Evolutionary conservation across 1,140 invertebrate genomes (phyloP).

Genomic region (Glossosoma conforme): DNA sequence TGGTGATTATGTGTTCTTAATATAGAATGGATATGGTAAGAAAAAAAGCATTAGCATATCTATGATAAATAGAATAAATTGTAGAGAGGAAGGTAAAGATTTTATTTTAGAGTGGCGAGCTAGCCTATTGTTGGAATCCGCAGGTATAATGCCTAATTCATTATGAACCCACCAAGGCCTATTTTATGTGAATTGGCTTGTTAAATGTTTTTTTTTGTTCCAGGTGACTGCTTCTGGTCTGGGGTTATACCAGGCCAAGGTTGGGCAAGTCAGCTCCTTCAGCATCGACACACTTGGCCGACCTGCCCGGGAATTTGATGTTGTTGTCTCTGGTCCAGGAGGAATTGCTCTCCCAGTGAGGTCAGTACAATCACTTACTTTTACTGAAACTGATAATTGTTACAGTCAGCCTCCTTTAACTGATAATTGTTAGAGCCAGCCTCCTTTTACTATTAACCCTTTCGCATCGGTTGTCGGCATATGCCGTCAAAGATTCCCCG

Average conservation of each 20-base stretch:
- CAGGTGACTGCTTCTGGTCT: constrained; percentile 70
- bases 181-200: neutral
- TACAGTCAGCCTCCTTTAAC: neutral
- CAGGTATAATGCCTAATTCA: no score
- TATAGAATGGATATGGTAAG: no score
- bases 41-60: no score
- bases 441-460: no score
- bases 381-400: neutral
- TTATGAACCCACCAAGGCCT: no score
- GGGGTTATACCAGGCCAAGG: constrained; percentile 76
- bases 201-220: neutral
- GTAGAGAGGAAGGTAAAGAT: no score
- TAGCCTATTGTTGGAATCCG: no score
- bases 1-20: no score
- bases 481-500: no score
- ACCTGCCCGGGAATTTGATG: constrained; percentile 84
- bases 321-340: constrained; percentile 82
- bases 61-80: no score
- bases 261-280: constrained; percentile 77
- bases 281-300: constrained; percentile 83
- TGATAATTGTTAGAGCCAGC: neutral
- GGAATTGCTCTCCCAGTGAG: constrained; percentile 84
- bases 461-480: no score
- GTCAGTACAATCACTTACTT: constrained; percentile 9
- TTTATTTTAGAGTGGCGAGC: no score